Base-by-base conservation (phyloP, 2,113 vertebrate genomes). In the Numenius arquata region DNA sequence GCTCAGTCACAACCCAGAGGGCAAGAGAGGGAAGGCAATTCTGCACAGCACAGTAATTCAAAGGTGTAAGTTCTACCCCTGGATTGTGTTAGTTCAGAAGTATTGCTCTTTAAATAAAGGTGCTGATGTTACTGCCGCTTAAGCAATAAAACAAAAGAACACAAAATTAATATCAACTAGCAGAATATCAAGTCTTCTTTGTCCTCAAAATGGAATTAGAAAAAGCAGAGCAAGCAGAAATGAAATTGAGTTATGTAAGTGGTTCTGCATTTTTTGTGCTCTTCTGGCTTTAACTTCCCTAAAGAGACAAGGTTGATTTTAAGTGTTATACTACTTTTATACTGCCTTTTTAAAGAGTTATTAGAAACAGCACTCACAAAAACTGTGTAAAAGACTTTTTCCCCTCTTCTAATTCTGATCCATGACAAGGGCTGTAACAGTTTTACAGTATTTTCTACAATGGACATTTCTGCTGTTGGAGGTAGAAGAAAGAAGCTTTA, bases 161-260 rank as follows among this genome's bases (percentile, higher is more conserved):
- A 81, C 68, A 92, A 82, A 91, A 89, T 88, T 83, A 89, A 30
- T 62, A 91, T 40, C 63, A 90, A 79, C 59, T 52, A 93, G 87
- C 70, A 68, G 78, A 91, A 77, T 45, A 85, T 9, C 0, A 0
- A 62, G 23, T 59, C 52, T 36, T 74, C 59, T 93, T 73, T 80
- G 89, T 89, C 71, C 89, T 92, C 70, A 79, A 81, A 95, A 91
- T 32, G 80, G 68, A 90, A 91, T 92, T 93, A 92, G 89, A 96
- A 96, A 91, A 89, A 93, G 94, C 95, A 95, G 84, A 83, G 94
- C 92, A 96, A 93, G 96, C 96, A 88, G 62, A 97, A 97, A 95
- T 77, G 32, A 95, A 96, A 85, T 84, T 82, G 66, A 82, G 61
- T 95, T 95, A 82, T 91, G 62, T 82, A 95, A 95, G 74, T 32